Conservation (phyloP, 1,140 invertebrate genomes). For the Steinernema khuongi region DNA sequence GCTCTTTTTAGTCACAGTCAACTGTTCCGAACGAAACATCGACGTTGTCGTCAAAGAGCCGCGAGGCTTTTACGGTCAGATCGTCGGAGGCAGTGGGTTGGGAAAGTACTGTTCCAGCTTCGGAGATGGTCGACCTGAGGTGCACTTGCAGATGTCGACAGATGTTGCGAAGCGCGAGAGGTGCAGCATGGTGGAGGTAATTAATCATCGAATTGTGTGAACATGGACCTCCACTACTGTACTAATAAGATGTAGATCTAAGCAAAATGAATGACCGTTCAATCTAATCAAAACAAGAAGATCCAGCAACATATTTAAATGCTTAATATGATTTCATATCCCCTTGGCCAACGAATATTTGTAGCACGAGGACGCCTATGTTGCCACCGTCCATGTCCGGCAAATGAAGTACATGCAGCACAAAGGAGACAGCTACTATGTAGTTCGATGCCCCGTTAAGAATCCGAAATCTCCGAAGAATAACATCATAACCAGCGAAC, state of each 20-base stretch:
- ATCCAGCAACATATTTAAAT: no score
- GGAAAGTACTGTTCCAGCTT: neutral
- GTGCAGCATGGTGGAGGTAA: constrained; percentile 3
- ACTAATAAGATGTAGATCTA: no score
- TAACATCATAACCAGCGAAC: neutral
- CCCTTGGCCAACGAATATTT: no score
- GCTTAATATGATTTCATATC: no score
- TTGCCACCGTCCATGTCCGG: neutral
- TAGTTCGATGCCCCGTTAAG: neutral
- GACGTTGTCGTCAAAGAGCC: neutral
- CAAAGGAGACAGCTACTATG: neutral
- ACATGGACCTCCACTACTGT: no score
- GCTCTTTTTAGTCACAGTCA: neutral
- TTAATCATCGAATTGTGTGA: no score
- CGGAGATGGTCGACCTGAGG: neutral
- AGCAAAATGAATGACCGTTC: neutral
- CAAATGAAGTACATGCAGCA: neutral
- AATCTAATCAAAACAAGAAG: neutral
- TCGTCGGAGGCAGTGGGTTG: neutral
- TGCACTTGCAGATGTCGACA: neutral
- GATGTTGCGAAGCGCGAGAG: neutral
- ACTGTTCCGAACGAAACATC: constrained; percentile 2
- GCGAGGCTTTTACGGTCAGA: neutral
- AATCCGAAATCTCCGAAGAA: neutral
- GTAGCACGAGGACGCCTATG: neutral